A percentile compares a stretch with the other conserved stretches of the same genome.
phyloP scores from a whole-genome alignment of 2,113 vertebrate genomes.

The Cephalopterus ornatus region DNA sequence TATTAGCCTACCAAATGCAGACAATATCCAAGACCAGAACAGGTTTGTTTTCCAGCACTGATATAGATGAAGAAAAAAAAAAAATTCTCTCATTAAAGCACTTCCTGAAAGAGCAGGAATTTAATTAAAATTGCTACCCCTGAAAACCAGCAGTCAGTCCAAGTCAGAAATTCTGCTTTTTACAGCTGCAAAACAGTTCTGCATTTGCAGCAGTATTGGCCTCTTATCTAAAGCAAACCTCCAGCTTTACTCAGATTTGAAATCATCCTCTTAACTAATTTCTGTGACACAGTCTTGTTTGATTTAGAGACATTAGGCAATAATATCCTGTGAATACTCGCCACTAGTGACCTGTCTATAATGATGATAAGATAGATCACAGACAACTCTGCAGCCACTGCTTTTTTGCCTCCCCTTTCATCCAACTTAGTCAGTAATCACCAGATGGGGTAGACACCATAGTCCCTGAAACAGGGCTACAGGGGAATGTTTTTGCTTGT shows the following conservation, averaged over 20 bases:
- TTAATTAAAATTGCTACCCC: not conserved
- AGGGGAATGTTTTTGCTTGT: not conserved
- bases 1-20: fast-evolving
- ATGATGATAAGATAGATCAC: not conserved
- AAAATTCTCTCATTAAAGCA: not conserved
- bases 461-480: not conserved
- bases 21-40: not conserved
- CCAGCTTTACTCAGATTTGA: not conserved
- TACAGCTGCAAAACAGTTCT: not conserved
- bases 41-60: not conserved
- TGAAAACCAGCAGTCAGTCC: not conserved
- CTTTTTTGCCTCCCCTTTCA: not conserved
- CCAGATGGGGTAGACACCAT: not conserved
- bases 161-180: not conserved
- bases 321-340: not conserved
- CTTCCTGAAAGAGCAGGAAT: not conserved
- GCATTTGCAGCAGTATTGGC: fast-evolving
- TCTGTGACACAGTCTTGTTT: not conserved
- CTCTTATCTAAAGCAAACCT: not conserved
- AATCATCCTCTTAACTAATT: not conserved
- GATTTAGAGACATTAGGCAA: not conserved
- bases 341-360: not conserved
- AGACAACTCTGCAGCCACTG: not conserved
- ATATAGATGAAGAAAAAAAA: not conserved
- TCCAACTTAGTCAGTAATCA: not conserved